Conservation (phyloP, 2,888 invertebrate genomes). For the Archips xylosteana region DNA sequence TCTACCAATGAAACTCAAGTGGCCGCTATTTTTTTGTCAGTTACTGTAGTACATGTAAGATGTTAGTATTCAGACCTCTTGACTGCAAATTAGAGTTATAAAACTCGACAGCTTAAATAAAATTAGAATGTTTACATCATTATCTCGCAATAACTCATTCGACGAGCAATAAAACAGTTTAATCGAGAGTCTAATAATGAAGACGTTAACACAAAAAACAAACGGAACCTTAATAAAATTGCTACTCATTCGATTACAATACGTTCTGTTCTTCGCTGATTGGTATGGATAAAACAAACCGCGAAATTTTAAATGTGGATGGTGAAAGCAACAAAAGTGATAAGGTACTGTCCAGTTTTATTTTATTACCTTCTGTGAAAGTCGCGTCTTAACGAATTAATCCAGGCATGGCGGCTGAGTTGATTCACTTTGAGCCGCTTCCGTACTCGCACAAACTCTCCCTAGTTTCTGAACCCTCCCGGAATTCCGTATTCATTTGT, state of each 20-base stretch:
- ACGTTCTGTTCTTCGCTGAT: conserved; percentile 13
- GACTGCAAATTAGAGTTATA: conserved; percentile 12
- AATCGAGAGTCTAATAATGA: conserved; percentile 26
- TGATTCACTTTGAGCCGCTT: conserved; percentile 64
- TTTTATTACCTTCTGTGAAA: conserved; percentile 59
- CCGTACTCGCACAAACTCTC: conserved; percentile 56
- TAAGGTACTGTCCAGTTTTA: conserved; percentile 64
- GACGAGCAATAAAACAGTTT: conserved; percentile 20
- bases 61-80: background rate
- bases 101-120: conserved; percentile 17
- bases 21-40: no score
- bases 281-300: conserved; percentile 38
- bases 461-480: conserved; percentile 64
- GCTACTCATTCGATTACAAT: conserved; percentile 23
- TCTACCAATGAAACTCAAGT: no score
- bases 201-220: conserved; percentile 45
- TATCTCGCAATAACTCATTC: conserved; percentile 27
- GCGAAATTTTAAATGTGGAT: conserved; percentile 49
- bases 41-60: background rate
- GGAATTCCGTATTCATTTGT: conserved; percentile 79
- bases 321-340: conserved; percentile 71
- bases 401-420: conserved; percentile 62
- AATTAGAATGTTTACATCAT: conserved; percentile 36
- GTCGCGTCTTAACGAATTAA: conserved; percentile 73
- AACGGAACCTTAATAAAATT: conserved; percentile 21